These are phyloP conservation scores for Microctonus hyperodae DNA, from an alignment of 2,888 invertebrate species.

Conservation along the genomic window DNA sequence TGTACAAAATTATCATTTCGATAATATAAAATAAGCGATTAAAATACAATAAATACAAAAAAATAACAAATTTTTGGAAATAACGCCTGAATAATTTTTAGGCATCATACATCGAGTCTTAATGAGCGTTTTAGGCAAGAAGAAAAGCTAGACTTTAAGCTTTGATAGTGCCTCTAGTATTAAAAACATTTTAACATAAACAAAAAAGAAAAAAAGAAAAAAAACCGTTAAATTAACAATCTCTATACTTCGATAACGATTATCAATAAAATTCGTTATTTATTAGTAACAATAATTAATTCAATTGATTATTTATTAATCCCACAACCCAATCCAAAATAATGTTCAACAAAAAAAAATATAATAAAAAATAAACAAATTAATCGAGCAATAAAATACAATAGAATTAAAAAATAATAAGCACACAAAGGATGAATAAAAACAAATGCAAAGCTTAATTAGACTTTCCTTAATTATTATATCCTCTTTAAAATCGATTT, in stretches of 20 bases:
- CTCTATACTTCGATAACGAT: constrained; percentile 13
- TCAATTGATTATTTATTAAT: background rate
- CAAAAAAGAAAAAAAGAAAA: constrained; percentile 12
- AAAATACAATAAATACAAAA: background rate
- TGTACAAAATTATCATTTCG: background rate
- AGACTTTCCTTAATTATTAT: background rate
- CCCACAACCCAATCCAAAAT: background rate
- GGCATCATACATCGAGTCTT: constrained; percentile 43
- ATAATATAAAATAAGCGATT: background rate
- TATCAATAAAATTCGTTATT: constrained; percentile 52
- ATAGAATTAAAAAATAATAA: no score
- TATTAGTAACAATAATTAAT: constrained; percentile 40
- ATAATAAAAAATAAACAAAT: no score
- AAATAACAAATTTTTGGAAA: background rate
- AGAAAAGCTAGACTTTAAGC: constrained; percentile 51
- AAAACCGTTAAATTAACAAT: constrained; percentile 1
- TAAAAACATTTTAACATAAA: constrained; percentile 16
- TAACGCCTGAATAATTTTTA: constrained; percentile 28
- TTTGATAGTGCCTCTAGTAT: constrained; percentile 60
- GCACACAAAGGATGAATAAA: no score
- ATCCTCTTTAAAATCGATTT: background rate
- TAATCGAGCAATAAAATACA: no score
- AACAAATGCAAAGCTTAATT: background rate
- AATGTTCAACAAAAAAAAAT: background rate
- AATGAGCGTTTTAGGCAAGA: constrained; percentile 44